Evolutionary conservation across 2,113 vertebrate species (phyloP), one percentile per base, ranked within the genome.

Genomic region (Lophochroa leadbeateri): DNA sequence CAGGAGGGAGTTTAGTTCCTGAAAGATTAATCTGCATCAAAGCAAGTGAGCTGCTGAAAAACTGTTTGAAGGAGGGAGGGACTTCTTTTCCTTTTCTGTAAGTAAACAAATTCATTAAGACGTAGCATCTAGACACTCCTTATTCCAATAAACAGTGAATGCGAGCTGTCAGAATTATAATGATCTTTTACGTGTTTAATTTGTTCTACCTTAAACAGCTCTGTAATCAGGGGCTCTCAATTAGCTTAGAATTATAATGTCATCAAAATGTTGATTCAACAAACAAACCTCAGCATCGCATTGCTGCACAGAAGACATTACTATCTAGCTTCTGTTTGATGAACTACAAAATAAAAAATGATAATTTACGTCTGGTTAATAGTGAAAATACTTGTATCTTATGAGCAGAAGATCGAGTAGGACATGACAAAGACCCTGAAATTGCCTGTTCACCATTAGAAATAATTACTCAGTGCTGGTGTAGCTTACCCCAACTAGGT

Each of bases 41-140:
- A 94, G 98, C 98, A 97, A 98, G 89, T 31, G 98, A 99, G 65
- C 99, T 99, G 97, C 99, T 99, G 97, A 99, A 99, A 98, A 99
- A 99, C 96, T 99, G 99, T 97, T 99, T 99, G 96, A 99, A 99
- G 17, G 99, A 99, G 1, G 98, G 99, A 57, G 99, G 98, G 6
- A 99, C 98, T 85, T 99, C 99, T 98, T 99, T 99, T 82, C 99
- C 98, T 98, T 99, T 99, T 97, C 99, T 99, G 95, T 44, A 96
- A 96, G 63, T 65, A 89, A 96, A 94, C 25, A 92, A 46, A 88
- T 71, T 70, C 10, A 53, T 80, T 70, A 85, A 86, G 77, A n/a
- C 88, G 33, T 6, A 72, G n/a, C 72, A 94, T 74, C 46, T 67
- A 92, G 76, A 88, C 33, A 92, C 35, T 61, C 31, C 37, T 94